phyloP scores from a whole-genome alignment of 2,113 vertebrate genomes.

The Mesembrinibis cayennensis region DNA sequence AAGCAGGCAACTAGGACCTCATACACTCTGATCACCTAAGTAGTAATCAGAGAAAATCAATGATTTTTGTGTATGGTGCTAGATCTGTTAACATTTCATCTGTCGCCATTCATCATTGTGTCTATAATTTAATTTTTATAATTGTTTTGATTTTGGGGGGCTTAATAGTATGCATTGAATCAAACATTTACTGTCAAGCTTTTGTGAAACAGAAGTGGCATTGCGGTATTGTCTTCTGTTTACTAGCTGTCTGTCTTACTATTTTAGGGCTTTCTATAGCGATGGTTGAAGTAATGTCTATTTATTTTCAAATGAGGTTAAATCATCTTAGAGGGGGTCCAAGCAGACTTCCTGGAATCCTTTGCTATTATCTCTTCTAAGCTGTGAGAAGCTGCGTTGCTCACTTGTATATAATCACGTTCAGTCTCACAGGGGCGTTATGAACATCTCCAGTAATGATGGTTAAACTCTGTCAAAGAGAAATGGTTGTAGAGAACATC shows the following conservation, averaged over 20 bases:
- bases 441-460: accelerated
- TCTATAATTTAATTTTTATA: slow-evolving; percentile 63
- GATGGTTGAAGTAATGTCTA: not conserved
- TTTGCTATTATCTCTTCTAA: not conserved
- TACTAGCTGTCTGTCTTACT: not conserved
- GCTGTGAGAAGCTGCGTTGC: not conserved
- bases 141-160: slow-evolving; percentile 29
- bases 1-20: slow-evolving; percentile 74
- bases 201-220: not conserved
- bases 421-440: not conserved
- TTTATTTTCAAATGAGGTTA: not conserved
- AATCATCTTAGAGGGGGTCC: not conserved
- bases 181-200: slow-evolving; percentile 4
- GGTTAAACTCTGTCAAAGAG: not conserved
- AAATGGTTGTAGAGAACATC: not conserved
- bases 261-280: not conserved
- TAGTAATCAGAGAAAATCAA: slow-evolving; percentile 76
- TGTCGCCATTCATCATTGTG: slow-evolving; percentile 64
- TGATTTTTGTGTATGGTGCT: slow-evolving; percentile 68
- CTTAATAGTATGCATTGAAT: slow-evolving; percentile 54
- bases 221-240: not conserved
- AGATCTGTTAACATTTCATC: slow-evolving; percentile 69
- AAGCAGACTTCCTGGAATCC: not conserved
- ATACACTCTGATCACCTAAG: slow-evolving; percentile 70
- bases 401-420: accelerated